Base-by-base conservation (phyloP, 1,140 invertebrate genomes). In the Chironomus striatipennis region DNA sequence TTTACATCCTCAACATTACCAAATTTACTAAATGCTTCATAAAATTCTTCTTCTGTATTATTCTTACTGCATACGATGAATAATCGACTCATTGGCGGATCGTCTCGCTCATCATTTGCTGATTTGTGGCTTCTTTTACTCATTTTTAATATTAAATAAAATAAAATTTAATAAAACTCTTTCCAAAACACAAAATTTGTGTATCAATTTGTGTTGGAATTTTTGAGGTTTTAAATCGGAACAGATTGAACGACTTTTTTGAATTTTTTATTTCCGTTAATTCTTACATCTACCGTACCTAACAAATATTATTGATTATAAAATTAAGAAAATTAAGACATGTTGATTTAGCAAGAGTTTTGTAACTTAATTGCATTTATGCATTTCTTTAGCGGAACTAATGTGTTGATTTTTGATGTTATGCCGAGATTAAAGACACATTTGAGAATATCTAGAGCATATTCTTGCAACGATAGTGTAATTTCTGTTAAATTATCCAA, bases 61-160 rank as follows among this genome's bases (percentile, higher is more conserved):
- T 87, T 88, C 84, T 94, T 95, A 75, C 90, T 91, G 77, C 93
- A 94, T 75, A 97, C 89, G 77, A 97, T 90, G 81, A 97, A 97
- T 21, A 97, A 83, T 75, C 93, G 85, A 17, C 91, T 93, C 85
- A 93, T 90, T 21, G 92, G 91, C n/a, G 92, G 91, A 77, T 91
- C 90, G 77, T 42, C 12, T n/a, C 10, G 8, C 12, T 67, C 15
- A 64, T 57, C 43, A n/a, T 15, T 70, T 20, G 17, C 9, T 70
- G 65, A 9, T 12, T 70, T 70, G 3, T 18, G 10, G 8, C 65
- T 65, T 15, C 70, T 20, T 43, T 70, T 74, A 64, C 24, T 74
- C 65, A 74, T 74, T 65, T 57, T 57, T 5, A 57, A 5, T 57
- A 57, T 12, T 12, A 57, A 57, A 57, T 15, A 15, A 0, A n/a